Evolutionary conservation across 1,140 invertebrate genomes (phyloP).

Genomic region (Colletes gigas): DNA sequence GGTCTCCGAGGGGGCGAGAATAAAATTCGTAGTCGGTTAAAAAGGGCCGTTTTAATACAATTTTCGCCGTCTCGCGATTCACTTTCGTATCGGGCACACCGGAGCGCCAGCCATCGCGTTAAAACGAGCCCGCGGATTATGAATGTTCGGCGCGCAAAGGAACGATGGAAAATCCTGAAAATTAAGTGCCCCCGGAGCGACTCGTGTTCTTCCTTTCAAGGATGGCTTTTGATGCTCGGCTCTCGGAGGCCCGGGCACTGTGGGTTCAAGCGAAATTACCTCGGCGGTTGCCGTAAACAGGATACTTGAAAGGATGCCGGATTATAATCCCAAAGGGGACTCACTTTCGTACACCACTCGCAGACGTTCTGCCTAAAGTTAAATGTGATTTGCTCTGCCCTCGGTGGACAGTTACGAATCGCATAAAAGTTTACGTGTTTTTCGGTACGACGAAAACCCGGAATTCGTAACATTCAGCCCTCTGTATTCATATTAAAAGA

Average conservation of each 20-base stretch:
- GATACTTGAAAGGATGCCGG: slow-evolving; percentile 34
- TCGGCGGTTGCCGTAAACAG: slow-evolving; percentile 43
- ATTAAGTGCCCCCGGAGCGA: slow-evolving; percentile 26
- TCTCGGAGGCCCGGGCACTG: slow-evolving; percentile 16
- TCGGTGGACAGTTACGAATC: slow-evolving; percentile 15
- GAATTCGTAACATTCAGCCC: not conserved
- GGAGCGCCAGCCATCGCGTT: not conserved
- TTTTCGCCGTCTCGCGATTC: too few relatives aligned
- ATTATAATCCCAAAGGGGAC: slow-evolving; percentile 60
- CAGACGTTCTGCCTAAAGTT: slow-evolving; percentile 32
- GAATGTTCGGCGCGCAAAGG: slow-evolving; percentile 12
- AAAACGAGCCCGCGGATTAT: slow-evolving; percentile 22
- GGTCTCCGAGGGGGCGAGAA: not conserved
- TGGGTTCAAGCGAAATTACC: slow-evolving; percentile 57
- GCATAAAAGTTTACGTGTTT: slow-evolving; percentile 27
- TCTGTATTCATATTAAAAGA: slow-evolving; percentile 4
- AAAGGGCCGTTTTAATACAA: not conserved
- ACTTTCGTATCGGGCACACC: not conserved
- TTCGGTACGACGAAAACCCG: too few relatives aligned
- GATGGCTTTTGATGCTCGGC: slow-evolving; percentile 45
- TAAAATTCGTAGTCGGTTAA: not conserved
- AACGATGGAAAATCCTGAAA: slow-evolving; percentile 40
- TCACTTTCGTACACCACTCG: slow-evolving; percentile 1
- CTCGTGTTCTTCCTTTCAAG: slow-evolving; percentile 34
- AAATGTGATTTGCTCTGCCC: slow-evolving; percentile 45